Evolutionary conservation across 64 coral and sea anemone genomes (phyloP), one percentile per base, ranked within the genome.

Genomic region (Actinia equina): DNA sequence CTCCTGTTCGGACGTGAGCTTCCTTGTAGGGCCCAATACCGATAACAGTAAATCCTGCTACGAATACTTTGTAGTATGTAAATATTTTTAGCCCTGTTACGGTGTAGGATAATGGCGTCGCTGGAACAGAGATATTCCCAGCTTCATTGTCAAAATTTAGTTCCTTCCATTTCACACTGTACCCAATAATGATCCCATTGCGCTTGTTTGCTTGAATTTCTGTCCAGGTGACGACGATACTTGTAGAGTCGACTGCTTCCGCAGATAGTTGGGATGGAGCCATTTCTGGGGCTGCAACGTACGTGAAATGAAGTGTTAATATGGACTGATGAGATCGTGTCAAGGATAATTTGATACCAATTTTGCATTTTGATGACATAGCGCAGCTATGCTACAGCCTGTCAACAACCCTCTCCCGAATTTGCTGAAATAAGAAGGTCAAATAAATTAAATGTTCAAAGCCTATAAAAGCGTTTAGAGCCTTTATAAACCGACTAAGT

Each of bases 131-230:
- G 11, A 82, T 27, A 13, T n/a, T 51, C 14, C 44, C 52, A 12
- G 44, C 22, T 52, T 23, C 53, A 10, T 0, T 46, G 17, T 15
- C 45, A 82, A 25, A 18, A 13, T 14, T 45, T 45, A 2, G 44
- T 82, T 55, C 45, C 2, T 4, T 17, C 44, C 14, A 81, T 4
- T 16, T 7, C 19, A 85, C 22, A 6, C 20, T 25, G n/a, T 42
- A 85, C 7, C 91, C 88, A 20, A 91, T 20, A 18, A 93, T 88
- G 18, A 85, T 59, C 22, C 85, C 80, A 59, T 89, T 84, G 77
- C 80, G 58, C 43, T 85, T 58, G 14, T 62, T n/a, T 26, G 77
- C 27, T 52, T 12, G 22, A 46, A 90, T 86, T 45, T 70, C 70
- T 51, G 51, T 20, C 94, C 94, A 96, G 3, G 0, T 59, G 9